A percentile compares a stretch with the other conserved stretches of the same genome.
These are phyloP conservation scores for Drosophila kuntzei DNA, from an alignment of 2,888 invertebrate species.

Conservation along the genomic window DNA sequence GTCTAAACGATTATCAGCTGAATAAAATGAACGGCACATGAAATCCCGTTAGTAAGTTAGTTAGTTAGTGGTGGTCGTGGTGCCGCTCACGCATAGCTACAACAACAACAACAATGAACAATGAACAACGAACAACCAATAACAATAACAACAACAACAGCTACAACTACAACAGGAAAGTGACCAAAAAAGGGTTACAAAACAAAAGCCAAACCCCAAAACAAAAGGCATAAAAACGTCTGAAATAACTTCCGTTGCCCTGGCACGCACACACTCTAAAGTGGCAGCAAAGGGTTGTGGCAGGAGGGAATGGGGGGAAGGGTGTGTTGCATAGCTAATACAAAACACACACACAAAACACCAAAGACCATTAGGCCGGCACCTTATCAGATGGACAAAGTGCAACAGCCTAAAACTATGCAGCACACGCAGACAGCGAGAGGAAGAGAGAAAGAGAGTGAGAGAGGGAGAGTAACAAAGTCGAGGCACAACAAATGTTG, in stretches of 20 bases:
- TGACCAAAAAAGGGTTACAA: slow-evolving; percentile 62
- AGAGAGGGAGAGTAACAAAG: background rate
- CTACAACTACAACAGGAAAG: slow-evolving; percentile 26
- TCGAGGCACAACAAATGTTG: slow-evolving; percentile 33
- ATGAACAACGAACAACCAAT: slow-evolving; percentile 36
- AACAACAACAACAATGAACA: slow-evolving; percentile 11
- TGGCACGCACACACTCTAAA: slow-evolving; percentile 58
- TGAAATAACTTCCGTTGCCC: slow-evolving; percentile 73
- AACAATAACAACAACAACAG: slow-evolving; percentile 17
- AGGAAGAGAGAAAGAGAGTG: background rate
- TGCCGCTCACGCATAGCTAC: slow-evolving; percentile 46
- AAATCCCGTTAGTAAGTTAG: slow-evolving; percentile 58
- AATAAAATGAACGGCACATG: slow-evolving; percentile 70
- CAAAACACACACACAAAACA: slow-evolving; percentile 54
- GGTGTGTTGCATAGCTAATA: slow-evolving; percentile 52
- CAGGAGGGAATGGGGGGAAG: background rate
- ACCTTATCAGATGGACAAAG: slow-evolving; percentile 74
- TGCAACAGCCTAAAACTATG: slow-evolving; percentile 76
- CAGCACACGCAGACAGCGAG: slow-evolving; percentile 42
- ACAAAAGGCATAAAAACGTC: slow-evolving; percentile 76
- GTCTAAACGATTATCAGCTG: slow-evolving; percentile 75
- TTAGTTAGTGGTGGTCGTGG: slow-evolving; percentile 31
- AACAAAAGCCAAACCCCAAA: slow-evolving; percentile 53
- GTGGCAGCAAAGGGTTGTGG: background rate
- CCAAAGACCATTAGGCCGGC: slow-evolving; percentile 59